phyloP scores from a whole-genome alignment of 1,140 invertebrate genomes.

The Microvelia longipes region DNA sequence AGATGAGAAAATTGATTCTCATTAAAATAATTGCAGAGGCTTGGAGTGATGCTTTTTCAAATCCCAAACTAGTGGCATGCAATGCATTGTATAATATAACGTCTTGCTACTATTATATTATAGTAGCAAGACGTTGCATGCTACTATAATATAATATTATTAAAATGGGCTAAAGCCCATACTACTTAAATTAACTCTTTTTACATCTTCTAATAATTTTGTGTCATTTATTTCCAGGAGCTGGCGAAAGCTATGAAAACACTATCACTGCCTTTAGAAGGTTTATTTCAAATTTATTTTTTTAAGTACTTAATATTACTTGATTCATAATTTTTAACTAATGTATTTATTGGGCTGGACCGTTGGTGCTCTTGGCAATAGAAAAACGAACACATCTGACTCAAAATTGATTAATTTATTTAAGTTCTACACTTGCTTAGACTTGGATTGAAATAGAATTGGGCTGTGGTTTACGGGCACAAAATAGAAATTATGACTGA shows the following conservation, averaged over 20 bases:
- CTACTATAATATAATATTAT: background rate
- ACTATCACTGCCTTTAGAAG: constrained; percentile 43
- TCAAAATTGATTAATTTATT: constrained; percentile 10
- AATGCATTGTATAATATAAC: background rate
- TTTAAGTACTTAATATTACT: background rate
- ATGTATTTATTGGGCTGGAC: background rate
- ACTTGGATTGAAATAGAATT: too few species aligned
- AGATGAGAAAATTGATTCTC: too few species aligned
- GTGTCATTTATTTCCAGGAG: constrained; percentile 33
- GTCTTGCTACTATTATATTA: background rate
- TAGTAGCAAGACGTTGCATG: background rate
- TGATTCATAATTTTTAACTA: background rate
- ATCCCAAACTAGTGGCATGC: background rate
- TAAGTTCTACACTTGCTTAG: background rate
- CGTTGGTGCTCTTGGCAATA: background rate
- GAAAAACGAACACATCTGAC: background rate
- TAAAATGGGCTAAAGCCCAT: background rate
- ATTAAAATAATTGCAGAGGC: too few species aligned
- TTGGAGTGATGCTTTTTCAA: background rate
- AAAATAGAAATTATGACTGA: too few species aligned
- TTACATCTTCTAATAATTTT: background rate
- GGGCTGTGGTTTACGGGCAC: too few species aligned
- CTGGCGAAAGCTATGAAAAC: constrained; percentile 48
- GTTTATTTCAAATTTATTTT: constrained; percentile 29
- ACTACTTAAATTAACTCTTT: background rate